Evolutionary conservation across 2,797 vertebrate species (phyloP), one percentile per base, ranked within the genome.

Genomic region (Sciaenops ocellatus): DNA sequence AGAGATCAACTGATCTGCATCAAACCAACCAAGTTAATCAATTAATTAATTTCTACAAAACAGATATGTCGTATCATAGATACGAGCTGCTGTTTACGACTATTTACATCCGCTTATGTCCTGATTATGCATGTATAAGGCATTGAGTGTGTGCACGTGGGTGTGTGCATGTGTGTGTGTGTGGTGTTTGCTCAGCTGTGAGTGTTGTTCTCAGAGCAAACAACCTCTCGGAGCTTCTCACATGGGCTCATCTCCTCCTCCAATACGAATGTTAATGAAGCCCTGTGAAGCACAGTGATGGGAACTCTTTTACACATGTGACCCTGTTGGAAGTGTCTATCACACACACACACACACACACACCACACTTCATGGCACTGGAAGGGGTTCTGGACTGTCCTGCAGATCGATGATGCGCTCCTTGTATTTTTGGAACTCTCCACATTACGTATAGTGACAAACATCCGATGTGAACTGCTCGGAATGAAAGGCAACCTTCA

Each of bases 181-280:
- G 22, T 18, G 34, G 15, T 89, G 88, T 93, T 91, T 93, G 87
- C 88, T 85, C 87, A 93, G 92, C 91, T 92, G 90, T 68, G 41
- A 79, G 72, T 66, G 76, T 81, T 51, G 80, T 81, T 74, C 69
- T 75, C 79, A 44, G 78, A 76, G 67, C 76, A 89, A 89, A 89
- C 71, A 84, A 74, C 60, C 59, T 59, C 73, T 59, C 10, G 30
- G 22, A 84, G 62, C 18, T 76, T 67, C 48, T 73, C 62, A 18
- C 78, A 69, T 54, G 13, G 47, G 47, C 69, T 86, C 62, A 34
- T 80, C 78, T 80, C 76, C 82, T 83, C 72, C 73, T 73, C 64
- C 54, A 72, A 82, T 71, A 54, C 17, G 10, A 87, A 84, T 88
- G 80, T 20, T 59, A 86, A 87, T 79, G 75, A 83, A 81, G 75